Conservation (phyloP, 2,797 vertebrate genomes). For the Chloroceryle amazona region DNA sequence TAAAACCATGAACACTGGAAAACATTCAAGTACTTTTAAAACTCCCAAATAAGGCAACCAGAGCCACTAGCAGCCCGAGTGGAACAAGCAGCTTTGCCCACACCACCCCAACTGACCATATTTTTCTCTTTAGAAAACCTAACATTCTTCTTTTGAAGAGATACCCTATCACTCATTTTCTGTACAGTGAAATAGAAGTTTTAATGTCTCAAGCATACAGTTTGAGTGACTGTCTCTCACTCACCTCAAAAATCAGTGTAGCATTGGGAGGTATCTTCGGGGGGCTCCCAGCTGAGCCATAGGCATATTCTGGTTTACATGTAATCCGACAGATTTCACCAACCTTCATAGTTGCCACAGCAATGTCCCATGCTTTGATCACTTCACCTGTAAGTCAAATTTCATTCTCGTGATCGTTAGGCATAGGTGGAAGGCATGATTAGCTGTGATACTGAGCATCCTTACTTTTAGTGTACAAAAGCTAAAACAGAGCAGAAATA, state of each 20-base stretch:
- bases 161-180: neutral
- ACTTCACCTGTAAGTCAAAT: conserved; percentile 88
- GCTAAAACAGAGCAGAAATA: neutral
- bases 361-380: conserved; percentile 98
- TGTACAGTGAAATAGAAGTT: neutral
- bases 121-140: neutral
- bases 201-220: neutral
- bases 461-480: neutral
- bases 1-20: neutral
- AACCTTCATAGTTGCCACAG: conserved; percentile 93
- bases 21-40: neutral
- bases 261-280: conserved; percentile 95
- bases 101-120: fast-evolving
- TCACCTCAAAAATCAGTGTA: conserved; percentile 95
- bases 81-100: neutral
- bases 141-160: neutral
- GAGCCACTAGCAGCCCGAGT: neutral
- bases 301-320: conserved; percentile 95
- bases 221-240: neutral
- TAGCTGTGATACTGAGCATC: neutral
- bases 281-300: conserved; percentile 93
- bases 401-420: neutral
- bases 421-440: neutral
- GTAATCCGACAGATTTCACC: conserved; percentile 93
- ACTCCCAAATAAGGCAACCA: neutral